Evolutionary conservation across 2,888 invertebrate species (phyloP).

Genomic region (Hirtodrosophila alboralis): DNA sequence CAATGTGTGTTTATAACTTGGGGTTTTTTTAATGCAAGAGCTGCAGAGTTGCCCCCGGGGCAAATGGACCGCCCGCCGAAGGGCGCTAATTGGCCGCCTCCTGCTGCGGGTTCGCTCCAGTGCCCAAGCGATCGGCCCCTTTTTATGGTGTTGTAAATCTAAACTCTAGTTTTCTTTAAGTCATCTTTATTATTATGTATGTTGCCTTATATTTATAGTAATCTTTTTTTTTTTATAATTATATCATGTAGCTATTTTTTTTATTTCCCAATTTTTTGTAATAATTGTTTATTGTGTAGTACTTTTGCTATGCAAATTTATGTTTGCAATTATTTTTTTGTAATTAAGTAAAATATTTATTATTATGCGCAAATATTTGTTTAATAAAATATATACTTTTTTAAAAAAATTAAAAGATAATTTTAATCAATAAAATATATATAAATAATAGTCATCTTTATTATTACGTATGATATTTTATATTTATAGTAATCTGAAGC

Average conservation of each 20-base stretch:
- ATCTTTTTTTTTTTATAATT: slow-evolving; percentile 39
- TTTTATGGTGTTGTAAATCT: slow-evolving; percentile 41
- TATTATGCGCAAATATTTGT: no score
- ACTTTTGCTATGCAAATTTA: no score
- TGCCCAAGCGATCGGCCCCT: slow-evolving; percentile 33
- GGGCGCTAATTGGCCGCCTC: slow-evolving; percentile 47
- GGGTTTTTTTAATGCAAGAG: slow-evolving; percentile 52
- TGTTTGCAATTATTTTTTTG: no score
- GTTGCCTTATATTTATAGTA: no score
- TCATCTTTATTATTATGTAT: slow-evolving; percentile 39
- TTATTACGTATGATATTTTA: slow-evolving; percentile 17
- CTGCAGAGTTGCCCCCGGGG: slow-evolving; percentile 42
- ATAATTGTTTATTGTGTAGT: slow-evolving; percentile 17
- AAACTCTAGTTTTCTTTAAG: slow-evolving; percentile 18
- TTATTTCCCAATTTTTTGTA: slow-evolving; percentile 36
- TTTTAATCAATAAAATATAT: no score
- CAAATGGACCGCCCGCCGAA: slow-evolving; percentile 39
- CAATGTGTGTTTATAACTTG: slow-evolving; percentile 47
- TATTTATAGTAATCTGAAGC: neutral
- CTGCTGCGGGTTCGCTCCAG: slow-evolving; percentile 20
- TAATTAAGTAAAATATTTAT: no score
- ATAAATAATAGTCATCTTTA: slow-evolving; percentile 41
- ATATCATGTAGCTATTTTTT: slow-evolving; percentile 30
- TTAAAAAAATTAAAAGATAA: no score
- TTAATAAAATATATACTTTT: no score